Evolutionary conservation across 2,797 vertebrate genomes (phyloP), one percentile per base, ranked within the genome.

Genomic region (Chelonia mydas): DNA sequence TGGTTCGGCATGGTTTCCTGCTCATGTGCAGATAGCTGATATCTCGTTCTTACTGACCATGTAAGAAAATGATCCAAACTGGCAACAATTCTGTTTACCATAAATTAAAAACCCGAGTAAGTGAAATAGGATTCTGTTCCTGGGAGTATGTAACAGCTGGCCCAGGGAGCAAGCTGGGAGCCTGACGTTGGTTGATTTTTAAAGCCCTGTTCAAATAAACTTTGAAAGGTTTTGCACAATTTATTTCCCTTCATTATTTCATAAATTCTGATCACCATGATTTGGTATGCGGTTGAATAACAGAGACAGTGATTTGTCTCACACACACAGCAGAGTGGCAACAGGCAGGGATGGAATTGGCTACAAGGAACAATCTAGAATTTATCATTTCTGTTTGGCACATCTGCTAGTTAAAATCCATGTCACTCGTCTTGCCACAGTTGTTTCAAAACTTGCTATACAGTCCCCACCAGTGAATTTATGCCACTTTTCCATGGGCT

Each of bases 371-470:
- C 49, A 47, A 77, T 8, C 77, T 85, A 81, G 49, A 28, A 49
- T 86, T 92, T 85, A 80, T 92, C 88, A 5, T 49, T 55, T 79
- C 76, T 90, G 79, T 87, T 86, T 0, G 3, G 79, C 59, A 21
- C 0, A 0, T 6, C 31, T 0, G n/a, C 0, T 72, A 0, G 0
- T 5, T 54, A 6, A 0, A 1, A 9, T 33, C 59, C 0, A 0
- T 41, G 55, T 12, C 23, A 57, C 13, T 3, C 23, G 1, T 50
- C 57, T 57, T 41, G 2, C 47, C 0, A 0, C 2, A 17, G 45
- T 83, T 65, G 77, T 0, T 0, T 17, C 50, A 49, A 41, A 0
- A 50, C 16, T 2, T 0, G 1, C 2, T 27, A 7, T 31, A 28
- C 23, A 51, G 53, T 76, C 78, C 51, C 28, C 17, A 57, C 55